Evolutionary conservation across 2,113 vertebrate genomes (phyloP).

Genomic region (Callionymus lyra): DNA sequence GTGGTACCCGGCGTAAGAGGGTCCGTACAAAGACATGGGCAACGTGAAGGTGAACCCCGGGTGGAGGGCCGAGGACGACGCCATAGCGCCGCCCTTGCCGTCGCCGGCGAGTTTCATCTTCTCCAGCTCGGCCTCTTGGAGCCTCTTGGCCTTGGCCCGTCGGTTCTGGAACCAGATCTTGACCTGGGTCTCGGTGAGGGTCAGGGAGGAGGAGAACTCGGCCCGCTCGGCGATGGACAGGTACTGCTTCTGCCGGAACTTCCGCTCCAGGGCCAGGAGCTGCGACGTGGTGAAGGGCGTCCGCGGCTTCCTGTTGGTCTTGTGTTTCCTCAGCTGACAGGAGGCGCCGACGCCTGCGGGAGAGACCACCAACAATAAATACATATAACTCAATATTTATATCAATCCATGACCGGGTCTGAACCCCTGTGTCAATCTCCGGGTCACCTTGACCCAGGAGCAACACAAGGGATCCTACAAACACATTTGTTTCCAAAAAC

Average conservation of each 20-base stretch:
- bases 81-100: constrained; percentile 37
- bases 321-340: constrained; percentile 67
- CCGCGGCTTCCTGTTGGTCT: constrained; percentile 70
- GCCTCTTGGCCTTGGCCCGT: constrained; percentile 67
- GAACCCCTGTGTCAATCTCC: too few species aligned
- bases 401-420: too few species aligned
- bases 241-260: constrained; percentile 72
- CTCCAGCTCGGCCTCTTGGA: constrained; percentile 70
- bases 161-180: constrained; percentile 75
- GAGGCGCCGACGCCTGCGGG: constrained; percentile 35
- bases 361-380: neutral
- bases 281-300: constrained; percentile 69
- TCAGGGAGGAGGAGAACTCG: constrained; percentile 66
- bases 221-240: constrained; percentile 69
- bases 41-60: constrained; percentile 56
- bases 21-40: constrained; percentile 60
- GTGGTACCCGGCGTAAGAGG: constrained; percentile 52
- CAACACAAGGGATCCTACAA: too few species aligned
- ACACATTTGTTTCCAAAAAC: too few species aligned
- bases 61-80: constrained; percentile 32
- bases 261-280: constrained; percentile 67
- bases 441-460: too few species aligned
- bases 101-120: constrained; percentile 65
- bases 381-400: too few species aligned
- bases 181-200: constrained; percentile 69